Evolutionary conservation across 2,888 invertebrate genomes (phyloP).

Genomic region (Drosophila maculinotata): DNA sequence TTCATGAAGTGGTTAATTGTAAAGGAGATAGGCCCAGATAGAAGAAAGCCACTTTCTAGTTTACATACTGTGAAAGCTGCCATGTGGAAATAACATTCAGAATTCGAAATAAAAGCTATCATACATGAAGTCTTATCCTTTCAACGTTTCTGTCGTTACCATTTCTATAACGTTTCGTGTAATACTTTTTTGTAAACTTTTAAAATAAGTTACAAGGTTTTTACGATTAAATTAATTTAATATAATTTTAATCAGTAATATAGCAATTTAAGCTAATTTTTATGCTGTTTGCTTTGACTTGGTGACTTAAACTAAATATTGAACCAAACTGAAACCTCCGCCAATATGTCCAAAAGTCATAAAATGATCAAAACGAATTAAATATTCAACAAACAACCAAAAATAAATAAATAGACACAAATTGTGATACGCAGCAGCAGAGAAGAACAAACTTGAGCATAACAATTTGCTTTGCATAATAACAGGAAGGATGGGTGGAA

Average conservation of each 20-base stretch:
- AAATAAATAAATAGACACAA: slow-evolving; percentile 14
- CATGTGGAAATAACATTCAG: no score
- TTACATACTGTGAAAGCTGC: no score
- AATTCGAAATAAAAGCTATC: no score
- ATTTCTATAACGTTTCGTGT: no score
- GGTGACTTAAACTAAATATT: slow-evolving; percentile 1
- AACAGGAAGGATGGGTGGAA: slow-evolving; percentile 5
- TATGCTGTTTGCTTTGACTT: neutral
- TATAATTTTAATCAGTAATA: neutral
- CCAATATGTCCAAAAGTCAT: slow-evolving; percentile 22
- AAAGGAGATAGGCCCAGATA: neutral
- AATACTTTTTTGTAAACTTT: no score
- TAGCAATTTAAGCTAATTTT: neutral
- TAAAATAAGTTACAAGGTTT: no score
- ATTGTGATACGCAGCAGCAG: slow-evolving; percentile 35
- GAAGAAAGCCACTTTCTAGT: no score
- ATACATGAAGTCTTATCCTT: no score
- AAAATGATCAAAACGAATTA: slow-evolving; percentile 47
- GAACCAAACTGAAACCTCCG: neutral
- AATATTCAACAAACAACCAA: slow-evolving; percentile 19
- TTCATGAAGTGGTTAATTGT: slow-evolving; percentile 10
- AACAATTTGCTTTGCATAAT: slow-evolving; percentile 60
- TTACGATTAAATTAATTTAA: neutral
- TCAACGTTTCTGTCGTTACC: no score
- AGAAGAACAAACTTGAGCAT: slow-evolving; percentile 41